Base-by-base conservation (phyloP, 1,140 invertebrate species). In the Halictus rubicundus region DNA sequence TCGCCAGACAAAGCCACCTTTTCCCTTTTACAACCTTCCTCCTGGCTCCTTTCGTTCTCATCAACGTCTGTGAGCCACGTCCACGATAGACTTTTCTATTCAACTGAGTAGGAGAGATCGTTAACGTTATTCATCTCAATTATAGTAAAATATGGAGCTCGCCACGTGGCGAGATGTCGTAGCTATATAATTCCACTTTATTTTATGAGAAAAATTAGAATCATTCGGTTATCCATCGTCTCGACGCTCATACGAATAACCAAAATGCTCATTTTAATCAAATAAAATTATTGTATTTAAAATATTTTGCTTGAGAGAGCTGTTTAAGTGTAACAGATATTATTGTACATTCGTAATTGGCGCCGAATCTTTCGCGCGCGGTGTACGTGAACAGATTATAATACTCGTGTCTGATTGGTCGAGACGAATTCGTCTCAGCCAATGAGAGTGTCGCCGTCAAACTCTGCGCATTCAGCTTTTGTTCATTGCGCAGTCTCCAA, bases 21-120 rank as follows among this genome's bases (percentile, higher is more conserved):
- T 66, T 66, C 46, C 10, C 64, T 66, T 66, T 66, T 66, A 66
- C 10, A 49, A 46, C 39, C 42, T 7, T 25, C 39, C 21, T 25
- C 46, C 64, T 42, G n/a, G 37, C 3, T 65, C n/a, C 23, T 16
- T 27, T 14, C 5, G 10, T 66, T 19, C 65, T 49, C 23, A 19
- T 49, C 39, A 14, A 19, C 23, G 39, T 37, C 25, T 27, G 27
- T 0, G 54, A 2, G 54, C 54, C 27, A 19, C 32, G 4, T 32
- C 10, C 10, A 2, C 54, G 23, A 59, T 9, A 7, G 54, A 7
- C 7, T 60, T 25, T 60, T 10, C 25, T 25, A 25, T 60, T 59
- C 10, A 27, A 60, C 12, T 23, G 23, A 14, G 23, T 25, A 10
- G 25, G 27, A 27, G 27, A 27, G 9, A 60, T 23, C 21, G 8